Conservation (phyloP, 2,113 vertebrate genomes). For the Tachuris rubrigastra region DNA sequence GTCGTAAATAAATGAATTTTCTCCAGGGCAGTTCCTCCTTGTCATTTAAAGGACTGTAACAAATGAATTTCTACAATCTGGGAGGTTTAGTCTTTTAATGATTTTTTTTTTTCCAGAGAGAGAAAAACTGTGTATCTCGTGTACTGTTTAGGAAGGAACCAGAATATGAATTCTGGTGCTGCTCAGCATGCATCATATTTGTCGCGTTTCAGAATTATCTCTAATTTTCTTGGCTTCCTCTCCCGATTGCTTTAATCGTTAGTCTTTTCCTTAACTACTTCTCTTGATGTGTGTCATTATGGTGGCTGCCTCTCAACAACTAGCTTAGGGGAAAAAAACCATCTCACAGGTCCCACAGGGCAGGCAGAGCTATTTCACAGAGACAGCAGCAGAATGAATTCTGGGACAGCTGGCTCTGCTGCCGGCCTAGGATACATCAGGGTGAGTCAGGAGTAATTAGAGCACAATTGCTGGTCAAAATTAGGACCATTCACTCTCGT, state of each 20-base stretch:
- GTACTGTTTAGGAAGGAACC: background rate
- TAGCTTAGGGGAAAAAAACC: background rate
- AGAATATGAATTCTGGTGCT: background rate
- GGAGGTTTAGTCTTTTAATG: background rate
- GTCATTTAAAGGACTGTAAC: background rate
- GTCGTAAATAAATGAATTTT: background rate
- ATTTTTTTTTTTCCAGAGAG: background rate
- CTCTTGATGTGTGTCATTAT: background rate
- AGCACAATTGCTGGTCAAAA: slow-evolving; percentile 33
- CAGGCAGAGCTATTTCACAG: background rate
- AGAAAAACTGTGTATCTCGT: background rate
- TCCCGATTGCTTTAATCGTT: slow-evolving; percentile 22
- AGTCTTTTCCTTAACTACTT: slow-evolving; percentile 8
- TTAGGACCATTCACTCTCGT: slow-evolving; percentile 15
- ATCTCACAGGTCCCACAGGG: background rate
- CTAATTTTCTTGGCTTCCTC: slow-evolving; percentile 39
- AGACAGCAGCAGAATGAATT: background rate
- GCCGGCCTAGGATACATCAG: background rate
- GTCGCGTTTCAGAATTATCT: background rate
- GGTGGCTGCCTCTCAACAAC: background rate
- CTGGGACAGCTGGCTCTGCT: slow-evolving; percentile 14
- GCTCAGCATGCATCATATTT: background rate
- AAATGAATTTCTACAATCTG: background rate
- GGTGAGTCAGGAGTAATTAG: slow-evolving; percentile 38
- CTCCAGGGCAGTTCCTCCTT: background rate